Base-by-base conservation (phyloP, 2,797 vertebrate genomes). In the Sternarchorhynchus goeldii region DNA sequence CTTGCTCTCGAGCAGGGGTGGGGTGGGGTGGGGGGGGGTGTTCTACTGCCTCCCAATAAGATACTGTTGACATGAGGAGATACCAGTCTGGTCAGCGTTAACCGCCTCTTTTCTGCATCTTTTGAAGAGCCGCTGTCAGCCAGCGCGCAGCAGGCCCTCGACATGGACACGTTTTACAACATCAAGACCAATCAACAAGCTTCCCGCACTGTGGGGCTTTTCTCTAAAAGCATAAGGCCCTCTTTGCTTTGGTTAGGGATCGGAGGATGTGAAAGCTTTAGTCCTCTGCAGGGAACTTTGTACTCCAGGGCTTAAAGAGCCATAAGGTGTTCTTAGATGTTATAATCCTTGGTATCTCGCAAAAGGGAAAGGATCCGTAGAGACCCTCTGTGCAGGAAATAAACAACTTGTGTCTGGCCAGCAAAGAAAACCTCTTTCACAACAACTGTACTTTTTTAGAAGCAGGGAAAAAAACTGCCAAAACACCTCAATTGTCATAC, bases 61-160 rank as follows among this genome's bases (percentile, higher is more conserved):
- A 73, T 84, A 80, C 85, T 82, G 87, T 80, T 88, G 89, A 90
- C 87, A 89, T 29, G 82, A 63, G n/a, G 77, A 85, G 85, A 89
- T 88, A 84, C 73, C 70, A 70, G 84, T 90, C 87, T 86, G 87
- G 73, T 85, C 74, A 81, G 76, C 66, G 84, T 85, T 87, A 86
- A 81, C 75, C 59, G 76, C 78, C 78, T 69, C 76, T 68, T 75
- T 57, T 85, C 72, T 76, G 68, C 32, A 62, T 21, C 81, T 82
- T 85, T 83, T 81, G 78, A 84, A 85, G 79, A 81, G 66, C 65
- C 78, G 53, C 73, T 39, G 18, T 45, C 41, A 55, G 79, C 77
- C 88, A 83, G 82, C 73, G 63, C 76, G 82, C 63, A 82, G 80
- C 55, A 82, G 80, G 56, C 67, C 71, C 78, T 86, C 39, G 67